Base-by-base conservation (phyloP, 2,888 invertebrate genomes). In the Cerceris rybyensis region DNA sequence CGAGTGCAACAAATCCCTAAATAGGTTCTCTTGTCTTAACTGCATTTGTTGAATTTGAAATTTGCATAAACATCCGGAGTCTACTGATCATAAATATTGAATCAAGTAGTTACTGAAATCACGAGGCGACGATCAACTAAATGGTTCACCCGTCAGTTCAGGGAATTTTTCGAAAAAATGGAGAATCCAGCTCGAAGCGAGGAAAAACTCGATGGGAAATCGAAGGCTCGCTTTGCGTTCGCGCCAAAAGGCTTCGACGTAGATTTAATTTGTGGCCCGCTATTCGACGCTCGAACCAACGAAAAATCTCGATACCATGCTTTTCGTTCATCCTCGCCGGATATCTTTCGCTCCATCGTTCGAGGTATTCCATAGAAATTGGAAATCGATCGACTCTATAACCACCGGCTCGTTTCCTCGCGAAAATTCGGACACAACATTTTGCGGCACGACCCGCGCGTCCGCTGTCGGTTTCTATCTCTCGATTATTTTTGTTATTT, bases 181-280 rank as follows among this genome's bases (percentile, higher is more conserved):
- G n/a, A n/a, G 28, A 28, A 28, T 28, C 28, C 28, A 28, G 28
- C 28, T 4, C 2, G 4, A 28, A 28, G 28, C 28, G 28, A 74
- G 67, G 80, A 55, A 68, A 68, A 74, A 75, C 70, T 59, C 14
- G 14, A 50, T 6, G 7, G 9, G 46, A 50, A 49, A 63, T 57
- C 59, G 64, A 46, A 66, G 61, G 68, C 54, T 50, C 52, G 41
- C 64, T 55, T 7, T 41, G 68, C 43, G 43, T 14, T 39, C 67
- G 70, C 39, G 72, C 68, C 64, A 68, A 77, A 84, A 78, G 66
- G 64, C 16, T 58, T 57, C 65, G 55, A 42, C 43, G 69, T 69
- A 74, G 75, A 76, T 82, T 83, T 84, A 71, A 74, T 83, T 81
- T 78, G 75, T 75, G 67, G 80, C 61, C 71, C 66, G 63, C 80